Conservation (phyloP, 2,113 vertebrate species). For the Spizaetus ornatus region DNA sequence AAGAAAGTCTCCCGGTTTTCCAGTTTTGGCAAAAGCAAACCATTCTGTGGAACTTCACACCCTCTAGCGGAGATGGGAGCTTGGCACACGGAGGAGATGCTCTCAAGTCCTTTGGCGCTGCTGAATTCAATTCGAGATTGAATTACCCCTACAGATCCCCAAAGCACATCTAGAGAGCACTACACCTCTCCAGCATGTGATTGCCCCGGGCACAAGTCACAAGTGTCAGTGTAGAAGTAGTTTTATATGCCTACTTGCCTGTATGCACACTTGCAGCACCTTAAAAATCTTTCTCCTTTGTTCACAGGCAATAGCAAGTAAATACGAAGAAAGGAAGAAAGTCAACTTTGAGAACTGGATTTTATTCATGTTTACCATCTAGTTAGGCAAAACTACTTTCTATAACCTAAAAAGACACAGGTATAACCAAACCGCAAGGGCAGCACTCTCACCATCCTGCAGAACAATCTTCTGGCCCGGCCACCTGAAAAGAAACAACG, state of each 20-base stretch:
- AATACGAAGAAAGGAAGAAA: background rate
- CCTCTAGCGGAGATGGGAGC: constrained; percentile 38
- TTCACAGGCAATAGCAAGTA: fast-evolving
- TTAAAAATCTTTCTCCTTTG: background rate
- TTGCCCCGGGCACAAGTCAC: background rate
- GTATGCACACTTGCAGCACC: background rate
- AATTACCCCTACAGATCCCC: too few species aligned
- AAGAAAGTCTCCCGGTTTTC: background rate
- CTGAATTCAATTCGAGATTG: background rate
- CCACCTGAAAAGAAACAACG: background rate
- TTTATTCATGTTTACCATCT: constrained; percentile 5
- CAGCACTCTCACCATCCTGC: background rate
- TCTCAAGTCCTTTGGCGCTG: background rate
- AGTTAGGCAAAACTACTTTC: background rate
- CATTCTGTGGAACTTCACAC: background rate
- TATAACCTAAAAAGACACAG: background rate
- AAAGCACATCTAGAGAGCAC: background rate
- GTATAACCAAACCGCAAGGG: background rate
- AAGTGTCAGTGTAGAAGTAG: background rate
- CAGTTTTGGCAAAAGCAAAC: background rate
- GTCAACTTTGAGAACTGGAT: background rate
- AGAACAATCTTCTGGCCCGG: background rate
- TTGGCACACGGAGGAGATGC: background rate
- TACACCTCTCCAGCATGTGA: background rate
- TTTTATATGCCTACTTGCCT: background rate